Percentiles rank a stretch among this genome's conserved stretches.
These are phyloP conservation scores for Falcunculus frontatus DNA, from an alignment of 2,113 vertebrate species.

Conservation along the genomic window DNA sequence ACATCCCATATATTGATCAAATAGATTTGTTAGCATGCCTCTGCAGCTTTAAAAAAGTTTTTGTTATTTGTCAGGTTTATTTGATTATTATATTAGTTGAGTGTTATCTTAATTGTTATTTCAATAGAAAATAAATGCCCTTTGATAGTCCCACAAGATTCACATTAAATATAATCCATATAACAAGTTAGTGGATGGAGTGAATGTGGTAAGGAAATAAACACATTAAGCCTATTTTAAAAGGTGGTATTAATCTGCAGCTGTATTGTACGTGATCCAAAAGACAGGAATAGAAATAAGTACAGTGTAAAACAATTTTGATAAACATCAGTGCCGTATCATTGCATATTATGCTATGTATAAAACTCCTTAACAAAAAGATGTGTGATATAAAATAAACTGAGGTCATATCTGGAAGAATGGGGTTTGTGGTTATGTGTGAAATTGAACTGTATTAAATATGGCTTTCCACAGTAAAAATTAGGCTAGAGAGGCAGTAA, in stretches of 20 bases:
- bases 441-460: constrained; percentile 9
- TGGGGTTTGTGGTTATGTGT: constrained; percentile 22
- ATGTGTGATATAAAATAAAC: constrained; percentile 34
- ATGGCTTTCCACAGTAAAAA: background rate
- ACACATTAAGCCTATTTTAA: constrained; percentile 23
- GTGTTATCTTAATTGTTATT: constrained; percentile 71
- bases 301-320: constrained; percentile 47
- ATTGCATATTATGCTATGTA: constrained; percentile 48
- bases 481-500: background rate
- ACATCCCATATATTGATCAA: constrained; percentile 77
- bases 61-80: constrained; percentile 65
- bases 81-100: constrained; percentile 62
- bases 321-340: constrained; percentile 58
- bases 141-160: constrained; percentile 53
- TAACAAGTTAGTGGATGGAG: constrained; percentile 5
- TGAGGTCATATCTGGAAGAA: constrained; percentile 44
- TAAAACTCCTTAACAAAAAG: constrained; percentile 46
- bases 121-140: constrained; percentile 64
- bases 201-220: constrained; percentile 35
- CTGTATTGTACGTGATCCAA: background rate
- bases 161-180: constrained; percentile 49
- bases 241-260: constrained; percentile 17
- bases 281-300: constrained; percentile 5
- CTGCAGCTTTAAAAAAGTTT: constrained; percentile 57
- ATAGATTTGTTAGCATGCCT: constrained; percentile 71